Evolutionary conservation across 2,797 vertebrate species (phyloP).

Genomic region (Rousettus madagascariensis): DNA sequence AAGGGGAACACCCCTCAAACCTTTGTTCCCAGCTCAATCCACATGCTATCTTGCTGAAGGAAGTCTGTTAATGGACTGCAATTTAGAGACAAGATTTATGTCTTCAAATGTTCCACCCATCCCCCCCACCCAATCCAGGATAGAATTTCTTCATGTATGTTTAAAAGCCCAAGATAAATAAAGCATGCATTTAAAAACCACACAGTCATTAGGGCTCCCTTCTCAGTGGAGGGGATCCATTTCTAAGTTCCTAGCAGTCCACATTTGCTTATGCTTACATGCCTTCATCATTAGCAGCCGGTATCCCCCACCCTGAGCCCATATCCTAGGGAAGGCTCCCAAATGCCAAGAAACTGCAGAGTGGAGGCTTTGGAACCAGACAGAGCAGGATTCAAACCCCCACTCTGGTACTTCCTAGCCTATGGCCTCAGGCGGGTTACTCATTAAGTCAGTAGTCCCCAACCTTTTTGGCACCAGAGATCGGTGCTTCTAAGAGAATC

Average conservation of each 20-base stretch:
- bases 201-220: background rate
- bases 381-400: background rate
- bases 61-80: slow-evolving; percentile 29
- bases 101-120: background rate
- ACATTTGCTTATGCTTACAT: background rate
- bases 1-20: background rate
- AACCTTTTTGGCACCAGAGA: too few species aligned
- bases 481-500: too few species aligned
- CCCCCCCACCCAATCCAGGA: background rate
- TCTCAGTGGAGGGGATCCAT: background rate
- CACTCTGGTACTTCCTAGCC: background rate
- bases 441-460: background rate
- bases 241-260: background rate
- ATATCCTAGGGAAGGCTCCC: background rate
- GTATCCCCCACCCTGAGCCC: background rate
- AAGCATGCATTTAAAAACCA: slow-evolving; percentile 44
- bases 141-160: background rate
- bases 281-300: background rate
- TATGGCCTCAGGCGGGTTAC: background rate
- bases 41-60: background rate
- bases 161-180: slow-evolving; percentile 47
- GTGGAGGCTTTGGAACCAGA: background rate
- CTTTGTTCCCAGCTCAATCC: background rate
- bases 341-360: background rate
- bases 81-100: background rate